Evolutionary conservation across 1,140 invertebrate species (phyloP).

Genomic region (Penaeus indicus): DNA sequence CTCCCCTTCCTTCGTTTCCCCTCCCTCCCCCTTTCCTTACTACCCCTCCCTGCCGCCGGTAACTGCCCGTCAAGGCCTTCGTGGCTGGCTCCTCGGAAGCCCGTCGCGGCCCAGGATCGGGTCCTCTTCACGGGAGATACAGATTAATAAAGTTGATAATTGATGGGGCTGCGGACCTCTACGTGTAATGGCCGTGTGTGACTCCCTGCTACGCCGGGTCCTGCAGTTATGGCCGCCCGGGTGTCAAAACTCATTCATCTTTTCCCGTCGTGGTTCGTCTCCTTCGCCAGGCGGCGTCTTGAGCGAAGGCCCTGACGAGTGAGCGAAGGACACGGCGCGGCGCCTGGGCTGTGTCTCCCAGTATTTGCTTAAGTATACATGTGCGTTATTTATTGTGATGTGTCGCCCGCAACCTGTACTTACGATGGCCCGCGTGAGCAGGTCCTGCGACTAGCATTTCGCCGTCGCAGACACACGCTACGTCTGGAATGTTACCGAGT

Average conservation of each 20-base stretch:
- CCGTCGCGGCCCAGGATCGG: background rate
- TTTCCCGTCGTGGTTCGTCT: conserved; percentile 45
- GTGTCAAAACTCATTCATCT: conserved; percentile 57
- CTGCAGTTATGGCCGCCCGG: conserved; percentile 52
- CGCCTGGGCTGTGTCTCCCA: conserved; percentile 43
- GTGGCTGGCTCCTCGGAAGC: background rate
- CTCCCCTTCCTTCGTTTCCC: no score
- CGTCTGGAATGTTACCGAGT: background rate
- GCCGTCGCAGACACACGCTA: conserved; percentile 12
- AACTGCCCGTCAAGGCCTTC: background rate
- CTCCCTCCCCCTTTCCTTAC: background rate
- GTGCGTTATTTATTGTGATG: conserved; percentile 61
- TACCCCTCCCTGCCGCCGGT: background rate
- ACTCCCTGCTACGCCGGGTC: conserved; percentile 45
- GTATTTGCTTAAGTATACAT: conserved; percentile 62
- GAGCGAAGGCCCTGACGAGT: conserved; percentile 38
- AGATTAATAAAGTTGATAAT: conserved; percentile 37
- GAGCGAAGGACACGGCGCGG: conserved; percentile 41
- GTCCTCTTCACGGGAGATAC: no score
- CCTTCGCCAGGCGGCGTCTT: background rate
- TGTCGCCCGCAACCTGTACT: conserved; percentile 59
- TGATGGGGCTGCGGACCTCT: conserved; percentile 41
- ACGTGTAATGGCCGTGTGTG: conserved; percentile 56
- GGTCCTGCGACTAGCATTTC: conserved; percentile 44
- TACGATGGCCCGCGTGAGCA: conserved; percentile 39